A percentile compares a stretch with the other conserved stretches of the same genome.
phyloP scores from a whole-genome alignment of 2,888 invertebrate genomes.

The Merodon equestris region DNA sequence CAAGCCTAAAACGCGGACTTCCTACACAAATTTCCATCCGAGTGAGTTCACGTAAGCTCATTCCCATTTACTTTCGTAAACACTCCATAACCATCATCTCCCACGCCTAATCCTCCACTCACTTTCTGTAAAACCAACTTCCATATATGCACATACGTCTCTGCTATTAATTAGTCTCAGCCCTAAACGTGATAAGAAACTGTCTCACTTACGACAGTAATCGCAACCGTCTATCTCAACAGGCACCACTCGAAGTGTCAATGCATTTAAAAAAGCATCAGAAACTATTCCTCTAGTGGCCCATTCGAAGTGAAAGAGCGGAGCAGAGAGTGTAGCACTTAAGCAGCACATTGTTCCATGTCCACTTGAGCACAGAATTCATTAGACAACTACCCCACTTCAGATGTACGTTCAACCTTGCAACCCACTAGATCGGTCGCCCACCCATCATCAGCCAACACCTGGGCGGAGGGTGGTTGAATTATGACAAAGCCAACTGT shows the following conservation, averaged over 20 bases:
- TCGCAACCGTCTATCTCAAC: conserved; percentile 22
- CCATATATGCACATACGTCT: background rate
- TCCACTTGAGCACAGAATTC: conserved; percentile 61
- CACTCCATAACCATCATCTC: background rate
- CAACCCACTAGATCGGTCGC: conserved; percentile 14
- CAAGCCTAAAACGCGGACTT: too few species aligned
- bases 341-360: conserved; percentile 54
- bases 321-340: conserved; percentile 8
- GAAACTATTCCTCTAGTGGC: background rate
- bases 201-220: conserved; percentile 16
- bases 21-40: too few species aligned
- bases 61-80: too few species aligned
- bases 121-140: background rate
- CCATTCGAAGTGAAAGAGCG: background rate
- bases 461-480: conserved; percentile 27
- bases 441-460: background rate
- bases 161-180: background rate
- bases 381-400: conserved; percentile 43
- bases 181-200: conserved; percentile 31
- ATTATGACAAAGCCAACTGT: conserved; percentile 19
- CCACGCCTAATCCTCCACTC: background rate
- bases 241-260: conserved; percentile 52
- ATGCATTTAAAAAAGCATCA: conserved; percentile 44
- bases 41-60: too few species aligned
- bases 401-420: conserved; percentile 24